These are phyloP conservation scores for Augochlorella aurata DNA, from an alignment of 2,888 invertebrate genomes.

Conservation along the genomic window DNA sequence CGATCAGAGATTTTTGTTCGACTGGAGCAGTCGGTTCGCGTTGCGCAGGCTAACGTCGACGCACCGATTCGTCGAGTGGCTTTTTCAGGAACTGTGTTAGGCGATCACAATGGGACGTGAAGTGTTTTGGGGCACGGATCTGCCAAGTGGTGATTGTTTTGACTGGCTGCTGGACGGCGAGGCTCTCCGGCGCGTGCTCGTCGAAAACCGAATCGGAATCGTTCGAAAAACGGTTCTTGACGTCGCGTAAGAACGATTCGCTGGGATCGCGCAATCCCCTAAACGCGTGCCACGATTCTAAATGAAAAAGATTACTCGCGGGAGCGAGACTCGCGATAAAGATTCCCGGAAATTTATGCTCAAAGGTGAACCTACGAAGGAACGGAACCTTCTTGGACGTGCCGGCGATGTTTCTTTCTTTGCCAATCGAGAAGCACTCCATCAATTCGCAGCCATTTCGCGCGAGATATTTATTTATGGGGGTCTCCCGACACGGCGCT, in stretches of 20 bases:
- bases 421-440: constrained; percentile 33
- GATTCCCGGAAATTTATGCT: background rate
- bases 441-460: constrained; percentile 41
- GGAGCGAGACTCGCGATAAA: background rate
- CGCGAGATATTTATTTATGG: constrained; percentile 63
- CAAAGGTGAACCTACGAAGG: background rate
- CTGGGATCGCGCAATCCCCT: background rate
- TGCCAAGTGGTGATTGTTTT: constrained; percentile 54
- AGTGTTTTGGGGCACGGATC: constrained; percentile 47
- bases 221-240: constrained; percentile 36
- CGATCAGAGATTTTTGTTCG: background rate
- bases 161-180: constrained; percentile 39
- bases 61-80: constrained; percentile 33
- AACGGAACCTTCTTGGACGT: background rate
- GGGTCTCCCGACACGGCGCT: constrained; percentile 11
- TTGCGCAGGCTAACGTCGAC: constrained; percentile 13
- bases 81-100: constrained; percentile 51
- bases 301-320: background rate
- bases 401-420: constrained; percentile 37
- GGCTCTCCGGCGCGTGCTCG: constrained; percentile 28
- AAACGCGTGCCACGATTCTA: background rate
- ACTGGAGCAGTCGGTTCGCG: background rate
- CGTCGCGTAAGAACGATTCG: constrained; percentile 20
- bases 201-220: constrained; percentile 41
- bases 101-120: constrained; percentile 51